These are phyloP conservation scores for Nematopogon swammerdamellus DNA, from an alignment of 2,888 invertebrate genomes.

Conservation along the genomic window DNA sequence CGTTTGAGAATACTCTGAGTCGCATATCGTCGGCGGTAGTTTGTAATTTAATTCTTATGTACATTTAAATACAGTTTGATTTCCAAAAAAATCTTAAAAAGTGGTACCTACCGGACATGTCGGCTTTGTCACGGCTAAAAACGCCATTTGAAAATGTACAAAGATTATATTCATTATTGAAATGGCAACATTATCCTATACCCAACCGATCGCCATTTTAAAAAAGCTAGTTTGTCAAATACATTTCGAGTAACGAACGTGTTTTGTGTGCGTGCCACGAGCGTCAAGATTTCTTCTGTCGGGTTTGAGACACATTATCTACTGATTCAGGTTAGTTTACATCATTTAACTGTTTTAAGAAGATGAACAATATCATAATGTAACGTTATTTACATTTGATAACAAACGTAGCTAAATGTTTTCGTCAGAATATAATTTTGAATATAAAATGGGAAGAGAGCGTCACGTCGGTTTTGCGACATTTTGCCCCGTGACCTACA, in stretches of 20 bases:
- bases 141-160: too few relatives aligned
- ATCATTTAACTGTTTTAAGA: conserved; percentile 2
- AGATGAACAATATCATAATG: neutral
- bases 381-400: too few relatives aligned
- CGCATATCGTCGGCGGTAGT: neutral
- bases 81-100: too few relatives aligned
- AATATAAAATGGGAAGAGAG: conserved; percentile 6
- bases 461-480: conserved; percentile 11
- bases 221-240: too few relatives aligned
- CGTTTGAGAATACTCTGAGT: neutral
- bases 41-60: neutral
- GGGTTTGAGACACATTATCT: conserved; percentile 6
- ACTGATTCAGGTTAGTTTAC: conserved; percentile 6
- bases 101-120: too few relatives aligned
- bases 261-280: too few relatives aligned
- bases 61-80: conserved; percentile 1
- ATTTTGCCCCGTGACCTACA: conserved; percentile 9
- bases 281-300: conserved; percentile 4
- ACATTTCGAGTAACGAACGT: too few relatives aligned
- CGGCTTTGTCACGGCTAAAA: too few relatives aligned
- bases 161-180: too few relatives aligned
- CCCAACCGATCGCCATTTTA: too few relatives aligned
- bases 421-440: neutral
- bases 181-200: too few relatives aligned
- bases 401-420: too few relatives aligned